Percentiles rank a stretch among this genome's conserved stretches.
phyloP scores from a whole-genome alignment of 2,113 vertebrate genomes.

The Sciurus niger region DNA sequence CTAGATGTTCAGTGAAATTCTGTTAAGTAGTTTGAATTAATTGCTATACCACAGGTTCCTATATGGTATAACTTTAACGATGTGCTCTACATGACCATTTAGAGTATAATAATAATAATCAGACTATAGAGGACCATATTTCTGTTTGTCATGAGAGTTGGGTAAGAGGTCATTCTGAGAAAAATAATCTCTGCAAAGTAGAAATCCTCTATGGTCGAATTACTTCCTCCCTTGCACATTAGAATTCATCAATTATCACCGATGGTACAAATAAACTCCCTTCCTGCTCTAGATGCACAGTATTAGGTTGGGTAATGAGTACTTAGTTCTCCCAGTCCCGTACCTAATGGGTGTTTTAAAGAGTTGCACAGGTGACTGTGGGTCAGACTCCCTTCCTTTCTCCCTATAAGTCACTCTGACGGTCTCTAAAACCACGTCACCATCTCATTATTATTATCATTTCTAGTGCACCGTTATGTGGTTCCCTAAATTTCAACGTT shows the following conservation, averaged over 20 bases:
- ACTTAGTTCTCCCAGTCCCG: not conserved
- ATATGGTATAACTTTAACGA: not conserved
- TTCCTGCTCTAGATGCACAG: not conserved
- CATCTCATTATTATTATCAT: not conserved
- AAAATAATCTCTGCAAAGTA: slow-evolving; percentile 31
- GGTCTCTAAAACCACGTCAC: not conserved
- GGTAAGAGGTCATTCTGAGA: not conserved
- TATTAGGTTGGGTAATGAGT: not conserved
- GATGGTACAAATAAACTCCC: not conserved
- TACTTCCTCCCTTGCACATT: not conserved
- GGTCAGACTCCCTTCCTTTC: not conserved
- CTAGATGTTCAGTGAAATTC: not conserved
- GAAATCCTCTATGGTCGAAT: not conserved
- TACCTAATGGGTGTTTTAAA: not conserved
- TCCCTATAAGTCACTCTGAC: not conserved
- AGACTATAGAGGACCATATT: not conserved
- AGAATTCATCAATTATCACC: not conserved
- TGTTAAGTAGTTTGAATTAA: slow-evolving; percentile 22
- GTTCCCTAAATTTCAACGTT: not conserved
- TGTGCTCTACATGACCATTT: not conserved
- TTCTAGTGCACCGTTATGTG: not conserved
- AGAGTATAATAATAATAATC: not conserved
- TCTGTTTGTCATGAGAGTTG: not conserved
- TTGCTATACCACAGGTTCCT: slow-evolving; percentile 6
- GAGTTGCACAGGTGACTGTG: not conserved